Conservation (phyloP, 2,113 vertebrate genomes). For the Clarias batrachus region DNA sequence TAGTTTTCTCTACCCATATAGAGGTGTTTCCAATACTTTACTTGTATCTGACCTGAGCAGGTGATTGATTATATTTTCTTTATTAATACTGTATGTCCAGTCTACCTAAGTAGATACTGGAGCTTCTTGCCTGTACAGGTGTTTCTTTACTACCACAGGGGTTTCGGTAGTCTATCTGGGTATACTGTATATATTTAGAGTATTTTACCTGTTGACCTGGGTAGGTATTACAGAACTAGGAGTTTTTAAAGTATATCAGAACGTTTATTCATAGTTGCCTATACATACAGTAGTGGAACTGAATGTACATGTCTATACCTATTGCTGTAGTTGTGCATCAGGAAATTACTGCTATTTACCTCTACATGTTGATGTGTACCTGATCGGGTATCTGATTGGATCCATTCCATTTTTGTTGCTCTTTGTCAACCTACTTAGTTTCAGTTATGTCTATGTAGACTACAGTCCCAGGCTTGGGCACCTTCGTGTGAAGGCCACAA, state of each 20-base stretch:
- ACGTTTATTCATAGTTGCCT: background rate
- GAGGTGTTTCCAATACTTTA: background rate
- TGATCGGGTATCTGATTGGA: background rate
- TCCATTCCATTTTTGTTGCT: background rate
- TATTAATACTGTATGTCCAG: background rate
- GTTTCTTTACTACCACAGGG: too few relatives aligned
- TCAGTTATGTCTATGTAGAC: background rate
- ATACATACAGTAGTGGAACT: too few relatives aligned
- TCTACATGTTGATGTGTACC: background rate
- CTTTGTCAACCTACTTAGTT: background rate
- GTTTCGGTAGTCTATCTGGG: background rate
- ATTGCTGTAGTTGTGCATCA: background rate
- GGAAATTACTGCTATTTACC: background rate
- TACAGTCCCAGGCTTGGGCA: background rate
- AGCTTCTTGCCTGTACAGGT: background rate
- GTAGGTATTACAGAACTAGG: background rate
- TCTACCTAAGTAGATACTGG: background rate
- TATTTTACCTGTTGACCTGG: too few relatives aligned
- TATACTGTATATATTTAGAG: too few relatives aligned
- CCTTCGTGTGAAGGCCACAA: background rate
- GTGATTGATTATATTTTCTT: background rate
- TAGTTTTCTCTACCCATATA: background rate
- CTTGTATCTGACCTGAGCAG: background rate
- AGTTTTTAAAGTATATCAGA: background rate
- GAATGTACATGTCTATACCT: background rate